Evolutionary conservation across 1,140 invertebrate species (phyloP), one percentile per base, ranked within the genome.

Genomic region (Caenorhabditis briggsae): DNA sequence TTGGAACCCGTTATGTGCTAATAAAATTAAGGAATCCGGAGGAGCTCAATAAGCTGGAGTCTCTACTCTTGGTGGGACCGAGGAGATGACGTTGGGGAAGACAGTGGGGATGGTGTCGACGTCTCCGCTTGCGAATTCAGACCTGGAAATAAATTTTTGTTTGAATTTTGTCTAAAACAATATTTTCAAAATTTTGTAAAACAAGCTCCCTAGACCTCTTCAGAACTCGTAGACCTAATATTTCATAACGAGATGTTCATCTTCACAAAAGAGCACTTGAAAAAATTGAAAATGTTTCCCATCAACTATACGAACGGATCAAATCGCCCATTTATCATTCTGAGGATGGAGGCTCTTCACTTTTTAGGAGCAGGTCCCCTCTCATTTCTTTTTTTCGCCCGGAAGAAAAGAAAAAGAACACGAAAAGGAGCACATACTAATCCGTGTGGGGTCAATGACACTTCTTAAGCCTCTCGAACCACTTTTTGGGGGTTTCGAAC

Each of bases 241-340:
- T 59, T 59, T n/a, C 18, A 20, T 23, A 59, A 59, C 56, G 16
- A 59, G 56, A n/a, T 53, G 11, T 61, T 61, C 11, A 25, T 61
- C 23, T 20, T 25, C n/a, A 25, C 59, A 8, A 14, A 46, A 64
- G 16, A 25, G 33, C 7, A 64, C 23, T 33, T 9, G n/a, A 25
- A 9, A 65, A 33, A 18, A 18, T 53, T 53, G 50, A 33, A 70
- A 43, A n/a, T 43, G 70, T 78, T 78, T 78, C 70, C 70, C 70
- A 78, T 50, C 43, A 78, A 78, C 70, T 78, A 78, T 78, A 78
- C 70, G 70, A 78, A 78, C 70, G 70, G 70, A 50, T 50, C 46
- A 50, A 78, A 78, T 50, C 43, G 70, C 9, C 46, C 43, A 78
- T 78, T 53, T 78, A 78, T 78, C 70, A 78, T 78, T 78, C 11